Conservation (phyloP, 1,140 invertebrate species). For the Zaprionus kolodkinae region DNA sequence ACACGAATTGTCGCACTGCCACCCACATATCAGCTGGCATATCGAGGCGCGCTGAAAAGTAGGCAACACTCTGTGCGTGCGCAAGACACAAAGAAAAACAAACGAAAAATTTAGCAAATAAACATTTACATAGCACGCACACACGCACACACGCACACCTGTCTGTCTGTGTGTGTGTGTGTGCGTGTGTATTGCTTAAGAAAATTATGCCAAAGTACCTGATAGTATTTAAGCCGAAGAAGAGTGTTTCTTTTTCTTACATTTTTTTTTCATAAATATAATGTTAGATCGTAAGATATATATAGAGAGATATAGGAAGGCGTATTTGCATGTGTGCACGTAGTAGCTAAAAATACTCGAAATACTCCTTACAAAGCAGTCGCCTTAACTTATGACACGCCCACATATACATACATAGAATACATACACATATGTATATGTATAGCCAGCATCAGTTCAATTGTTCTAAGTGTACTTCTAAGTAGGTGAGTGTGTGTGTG, state of each 20-base stretch:
- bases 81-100: background rate
- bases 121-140: constrained; percentile 4
- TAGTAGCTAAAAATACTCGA: constrained; percentile 49
- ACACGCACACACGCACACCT: constrained; percentile 6
- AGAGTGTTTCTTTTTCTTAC: constrained; percentile 13
- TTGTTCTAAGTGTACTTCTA: constrained; percentile 80
- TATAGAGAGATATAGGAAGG: constrained; percentile 3
- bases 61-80: background rate
- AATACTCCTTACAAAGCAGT: constrained; percentile 50
- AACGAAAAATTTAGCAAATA: constrained; percentile 6
- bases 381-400: constrained; percentile 77
- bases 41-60: constrained; percentile 5
- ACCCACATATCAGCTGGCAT: background rate
- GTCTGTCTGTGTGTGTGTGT: constrained; percentile 17
- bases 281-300: constrained; percentile 40
- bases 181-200: constrained; percentile 38
- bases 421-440: no score
- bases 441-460: constrained; percentile 51
- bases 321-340: constrained; percentile 25
- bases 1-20: background rate
- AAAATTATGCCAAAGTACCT: constrained; percentile 81
- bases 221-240: constrained; percentile 74
- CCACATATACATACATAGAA: constrained; percentile 34
- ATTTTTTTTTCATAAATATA: constrained; percentile 38
- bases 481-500: constrained; percentile 65